Evolutionary conservation across 2,888 invertebrate genomes (phyloP), one percentile per base, ranked within the genome.

Genomic region (Muschampia plurimacula): DNA sequence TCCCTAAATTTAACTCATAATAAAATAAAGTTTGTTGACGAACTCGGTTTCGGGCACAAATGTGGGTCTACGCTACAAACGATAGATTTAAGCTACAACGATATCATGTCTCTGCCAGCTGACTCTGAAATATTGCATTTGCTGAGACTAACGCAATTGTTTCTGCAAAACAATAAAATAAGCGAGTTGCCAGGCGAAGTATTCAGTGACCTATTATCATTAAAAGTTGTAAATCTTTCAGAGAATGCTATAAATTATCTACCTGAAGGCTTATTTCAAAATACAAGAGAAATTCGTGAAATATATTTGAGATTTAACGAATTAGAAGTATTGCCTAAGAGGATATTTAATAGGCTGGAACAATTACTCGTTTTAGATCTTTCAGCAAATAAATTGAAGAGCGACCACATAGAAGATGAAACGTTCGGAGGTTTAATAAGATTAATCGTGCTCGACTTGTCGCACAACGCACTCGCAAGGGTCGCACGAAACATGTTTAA

Each of bases 231-330:
- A 71, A 98, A 99, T 90, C 93, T 98, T 76, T 97, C 98, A 70
- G 97, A 97, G 90, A 99, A 99, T 89, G 96, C 96, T 75, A 95
- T 99, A 82, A 96, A 96, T 83, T 96, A 96, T 72, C 92, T 99
- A 85, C 98, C 98, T 8, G 96, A 97, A 79, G 96, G 96, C 74
- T 91, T 98, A 77, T 98, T 99, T 89, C 96, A 96, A 77, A 97
- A 97, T 82, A 97, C 97, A 77, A 96, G 96, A 78, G 97, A 98
- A 87, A 95, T 98, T 77, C 96, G 97, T 65, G 98, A 98, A 91
- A 96, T 98, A 83, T 97, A 98, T 90, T 94, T 98, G 84, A 97
- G 97, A 85, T 96, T 97, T 93, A 98, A 98, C 91, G 97, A 97
- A 81, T 94, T 98, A 82, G 97, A 96, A 87, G 97, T 97, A 84